These are phyloP conservation scores for Alca torda DNA, from an alignment of 2,797 vertebrate genomes.

Conservation along the genomic window DNA sequence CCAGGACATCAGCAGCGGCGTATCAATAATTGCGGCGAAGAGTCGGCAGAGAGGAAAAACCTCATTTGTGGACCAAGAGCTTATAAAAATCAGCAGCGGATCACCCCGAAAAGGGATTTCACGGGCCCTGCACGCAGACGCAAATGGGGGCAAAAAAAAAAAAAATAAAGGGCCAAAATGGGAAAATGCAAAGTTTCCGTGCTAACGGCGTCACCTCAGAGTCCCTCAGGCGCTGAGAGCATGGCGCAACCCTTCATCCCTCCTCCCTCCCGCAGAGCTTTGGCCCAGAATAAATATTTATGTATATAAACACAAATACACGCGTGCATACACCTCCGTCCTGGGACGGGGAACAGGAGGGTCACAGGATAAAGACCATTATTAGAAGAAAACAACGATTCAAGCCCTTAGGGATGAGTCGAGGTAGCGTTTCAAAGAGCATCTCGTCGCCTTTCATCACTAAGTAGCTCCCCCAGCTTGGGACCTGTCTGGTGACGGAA, in stretches of 20 bases:
- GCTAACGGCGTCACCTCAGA: not conserved
- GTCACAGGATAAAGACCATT: not conserved
- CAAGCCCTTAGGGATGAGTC: not conserved
- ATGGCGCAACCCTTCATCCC: fast-evolving
- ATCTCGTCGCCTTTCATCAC: not conserved
- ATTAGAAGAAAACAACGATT: not conserved
- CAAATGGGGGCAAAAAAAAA: no score
- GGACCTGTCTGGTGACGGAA: not conserved
- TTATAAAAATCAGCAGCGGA: not conserved
- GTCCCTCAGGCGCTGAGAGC: fast-evolving
- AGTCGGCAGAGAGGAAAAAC: not conserved
- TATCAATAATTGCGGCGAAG: fast-evolving
- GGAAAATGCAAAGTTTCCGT: not conserved
- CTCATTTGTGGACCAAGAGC: not conserved
- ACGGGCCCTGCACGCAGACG: no score
- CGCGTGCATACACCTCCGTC: not conserved
- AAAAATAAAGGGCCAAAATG: not conserved
- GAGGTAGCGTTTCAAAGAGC: not conserved
- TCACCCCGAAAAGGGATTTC: not conserved
- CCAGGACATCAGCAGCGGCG: not conserved
- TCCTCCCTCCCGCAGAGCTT: not conserved
- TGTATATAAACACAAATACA: not conserved
- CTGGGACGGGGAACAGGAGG: not conserved
- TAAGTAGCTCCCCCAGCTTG: not conserved
- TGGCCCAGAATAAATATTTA: no score